phyloP scores from a whole-genome alignment of 1,140 invertebrate genomes.

The Dinoponera quadriceps region DNA sequence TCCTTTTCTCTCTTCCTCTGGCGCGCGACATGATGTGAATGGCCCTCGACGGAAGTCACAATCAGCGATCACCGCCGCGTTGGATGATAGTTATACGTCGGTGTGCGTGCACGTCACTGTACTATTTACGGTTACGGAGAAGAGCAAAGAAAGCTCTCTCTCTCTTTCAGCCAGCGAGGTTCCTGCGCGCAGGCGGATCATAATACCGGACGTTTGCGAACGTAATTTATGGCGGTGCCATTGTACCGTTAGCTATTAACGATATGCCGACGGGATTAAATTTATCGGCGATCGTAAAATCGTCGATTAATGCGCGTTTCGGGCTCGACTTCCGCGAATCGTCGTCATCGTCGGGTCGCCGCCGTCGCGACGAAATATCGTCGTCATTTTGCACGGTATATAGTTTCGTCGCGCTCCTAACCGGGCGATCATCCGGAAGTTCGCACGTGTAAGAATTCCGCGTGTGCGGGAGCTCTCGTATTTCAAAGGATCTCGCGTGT shows the following conservation, averaged over 20 bases:
- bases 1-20: conserved; percentile 6
- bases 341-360: background rate
- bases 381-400: background rate
- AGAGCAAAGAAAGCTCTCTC: conserved; percentile 7
- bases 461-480: conserved; percentile 23
- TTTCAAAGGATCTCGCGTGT: conserved; percentile 44
- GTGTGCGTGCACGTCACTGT: conserved; percentile 16
- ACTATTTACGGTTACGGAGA: conserved; percentile 43
- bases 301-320: conserved; percentile 17
- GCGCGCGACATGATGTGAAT: conserved; percentile 59
- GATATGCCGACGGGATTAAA: conserved; percentile 21
- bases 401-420: conserved; percentile 1
- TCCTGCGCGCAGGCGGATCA: background rate
- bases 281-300: conserved; percentile 26
- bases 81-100: conserved; percentile 61
- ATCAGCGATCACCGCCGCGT: conserved; percentile 58
- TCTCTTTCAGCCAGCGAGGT: background rate
- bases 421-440: conserved; percentile 27
- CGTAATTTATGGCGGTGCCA: background rate
- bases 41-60: conserved; percentile 70
- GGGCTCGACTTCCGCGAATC: background rate
- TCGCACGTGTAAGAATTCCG: conserved; percentile 42
- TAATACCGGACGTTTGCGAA: background rate
- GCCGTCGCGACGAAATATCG: background rate
- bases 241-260: conserved; percentile 18